Conservation (phyloP, 1,140 invertebrate genomes). For the Muscidifurax raptorellus region DNA sequence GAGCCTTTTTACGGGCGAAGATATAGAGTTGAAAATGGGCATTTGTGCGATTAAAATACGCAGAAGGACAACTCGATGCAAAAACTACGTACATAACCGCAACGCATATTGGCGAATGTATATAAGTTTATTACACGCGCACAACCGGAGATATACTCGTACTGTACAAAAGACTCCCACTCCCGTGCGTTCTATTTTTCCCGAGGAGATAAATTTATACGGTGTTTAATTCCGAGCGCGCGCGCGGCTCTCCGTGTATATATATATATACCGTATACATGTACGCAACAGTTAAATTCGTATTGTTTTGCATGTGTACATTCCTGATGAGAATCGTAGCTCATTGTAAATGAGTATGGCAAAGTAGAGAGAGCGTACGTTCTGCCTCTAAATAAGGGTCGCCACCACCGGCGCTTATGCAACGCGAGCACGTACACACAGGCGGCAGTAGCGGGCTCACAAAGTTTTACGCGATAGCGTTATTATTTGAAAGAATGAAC, state of each 20-base stretch:
- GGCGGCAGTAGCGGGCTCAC: neutral
- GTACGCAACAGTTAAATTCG: neutral
- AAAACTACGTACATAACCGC: too few species aligned
- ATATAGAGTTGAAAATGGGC: too few species aligned
- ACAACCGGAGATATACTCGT: neutral
- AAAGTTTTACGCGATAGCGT: neutral
- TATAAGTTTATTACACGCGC: too few species aligned
- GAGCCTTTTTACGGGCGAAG: neutral
- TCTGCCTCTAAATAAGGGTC: neutral
- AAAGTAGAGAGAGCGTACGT: slow-evolving; percentile 1
- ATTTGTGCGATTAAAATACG: too few species aligned
- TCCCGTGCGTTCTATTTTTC: neutral
- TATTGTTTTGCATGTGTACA: slow-evolving; percentile 21
- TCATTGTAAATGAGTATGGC: neutral
- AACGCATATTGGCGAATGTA: too few species aligned
- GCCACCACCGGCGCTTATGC: neutral
- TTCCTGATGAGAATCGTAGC: slow-evolving; percentile 22
- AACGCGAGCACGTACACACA: neutral
- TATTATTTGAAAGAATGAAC: neutral
- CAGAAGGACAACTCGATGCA: too few species aligned
- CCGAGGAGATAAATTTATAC: neutral
- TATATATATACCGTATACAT: neutral
- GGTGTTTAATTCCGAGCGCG: neutral
- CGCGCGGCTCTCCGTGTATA: neutral
- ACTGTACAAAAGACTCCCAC: neutral